phyloP scores from a whole-genome alignment of 1,140 invertebrate genomes.

The Drosophila yakuba region DNA sequence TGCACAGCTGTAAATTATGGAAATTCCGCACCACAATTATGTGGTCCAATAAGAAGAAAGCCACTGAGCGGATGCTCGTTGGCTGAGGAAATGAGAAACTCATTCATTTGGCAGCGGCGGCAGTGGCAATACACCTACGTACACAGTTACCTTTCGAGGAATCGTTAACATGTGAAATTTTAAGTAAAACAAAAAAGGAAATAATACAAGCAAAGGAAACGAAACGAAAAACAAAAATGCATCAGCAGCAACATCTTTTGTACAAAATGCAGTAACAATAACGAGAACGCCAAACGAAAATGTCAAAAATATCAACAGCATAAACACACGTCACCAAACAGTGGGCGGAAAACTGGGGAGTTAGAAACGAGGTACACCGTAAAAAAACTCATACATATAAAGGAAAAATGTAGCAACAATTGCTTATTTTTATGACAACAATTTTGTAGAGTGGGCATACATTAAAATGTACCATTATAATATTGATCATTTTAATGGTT shows the following conservation, averaged over 20 bases:
- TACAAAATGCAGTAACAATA: conserved; percentile 55
- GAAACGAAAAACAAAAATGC: conserved; percentile 15
- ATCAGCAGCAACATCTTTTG: conserved; percentile 25
- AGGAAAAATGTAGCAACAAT: too few relatives aligned
- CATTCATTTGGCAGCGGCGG: conserved; percentile 34
- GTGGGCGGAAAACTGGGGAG: neutral
- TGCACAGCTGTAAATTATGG: neutral
- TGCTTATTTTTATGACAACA: too few relatives aligned
- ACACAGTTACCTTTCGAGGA: conserved; percentile 52
- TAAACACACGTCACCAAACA: conserved; percentile 42
- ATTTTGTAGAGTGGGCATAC: too few relatives aligned
- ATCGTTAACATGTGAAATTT: conserved; percentile 78
- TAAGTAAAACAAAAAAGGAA: conserved; percentile 76
- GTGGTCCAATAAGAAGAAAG: conserved; percentile 19
- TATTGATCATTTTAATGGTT: too few relatives aligned
- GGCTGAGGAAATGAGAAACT: conserved; percentile 61
- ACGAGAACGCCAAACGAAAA: conserved; percentile 72
- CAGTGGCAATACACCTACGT: conserved; percentile 30
- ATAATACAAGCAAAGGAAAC: conserved; percentile 53
- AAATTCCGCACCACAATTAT: conserved; percentile 11
- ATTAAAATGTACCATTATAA: neutral
- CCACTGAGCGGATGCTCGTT: conserved; percentile 18
- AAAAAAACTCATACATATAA: too few relatives aligned
- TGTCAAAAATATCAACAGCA: conserved; percentile 79
- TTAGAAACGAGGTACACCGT: neutral